Conservation (phyloP, 2,797 vertebrate genomes). For the Vespertilio murinus region DNA sequence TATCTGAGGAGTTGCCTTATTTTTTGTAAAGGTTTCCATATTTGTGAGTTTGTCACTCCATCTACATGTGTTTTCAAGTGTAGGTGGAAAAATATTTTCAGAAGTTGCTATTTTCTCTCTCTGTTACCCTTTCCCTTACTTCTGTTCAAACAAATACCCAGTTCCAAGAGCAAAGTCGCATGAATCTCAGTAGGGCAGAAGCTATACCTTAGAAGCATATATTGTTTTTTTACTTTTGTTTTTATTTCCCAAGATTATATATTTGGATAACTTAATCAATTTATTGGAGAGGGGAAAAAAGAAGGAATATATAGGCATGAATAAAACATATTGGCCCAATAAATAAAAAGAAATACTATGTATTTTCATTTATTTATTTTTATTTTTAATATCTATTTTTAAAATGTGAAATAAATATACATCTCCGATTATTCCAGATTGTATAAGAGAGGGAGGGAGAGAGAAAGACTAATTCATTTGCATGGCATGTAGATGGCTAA, state of each 20-base stretch:
- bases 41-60: neutral
- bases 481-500: neutral
- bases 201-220: neutral
- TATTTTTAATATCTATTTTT: neutral
- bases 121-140: neutral
- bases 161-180: neutral
- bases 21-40: neutral
- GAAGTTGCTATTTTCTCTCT: neutral
- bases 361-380: neutral
- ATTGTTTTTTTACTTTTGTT: neutral
- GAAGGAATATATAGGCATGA: neutral
- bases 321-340: neutral
- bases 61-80: neutral
- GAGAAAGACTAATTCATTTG: neutral
- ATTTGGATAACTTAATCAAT: neutral
- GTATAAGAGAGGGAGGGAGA: neutral
- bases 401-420: neutral
- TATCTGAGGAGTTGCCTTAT: neutral
- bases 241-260: neutral
- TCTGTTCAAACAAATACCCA: neutral
- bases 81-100: neutral
- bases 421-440: neutral
- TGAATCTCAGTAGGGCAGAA: neutral
- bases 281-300: neutral
- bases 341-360: neutral